Conservation (phyloP, 2,888 invertebrate species). For the Acrobasis suavella region DNA sequence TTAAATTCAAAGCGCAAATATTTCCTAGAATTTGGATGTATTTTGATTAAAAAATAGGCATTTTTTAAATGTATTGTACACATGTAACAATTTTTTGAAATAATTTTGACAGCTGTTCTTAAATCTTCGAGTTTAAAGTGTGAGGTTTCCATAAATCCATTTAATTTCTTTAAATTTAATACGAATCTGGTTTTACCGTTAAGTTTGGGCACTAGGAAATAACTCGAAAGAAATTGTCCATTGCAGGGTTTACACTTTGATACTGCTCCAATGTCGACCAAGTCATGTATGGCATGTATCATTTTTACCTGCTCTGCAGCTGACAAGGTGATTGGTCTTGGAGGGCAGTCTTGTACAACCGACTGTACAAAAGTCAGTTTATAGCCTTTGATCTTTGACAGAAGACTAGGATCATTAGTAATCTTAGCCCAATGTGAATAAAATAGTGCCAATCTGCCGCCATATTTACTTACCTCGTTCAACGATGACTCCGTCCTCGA, state of each 20-base stretch:
- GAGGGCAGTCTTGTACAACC: not conserved
- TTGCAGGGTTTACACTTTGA: constrained; percentile 4
- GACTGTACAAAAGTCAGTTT: not conserved
- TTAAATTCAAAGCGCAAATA: not conserved
- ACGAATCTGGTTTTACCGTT: not conserved
- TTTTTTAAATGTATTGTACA: not conserved
- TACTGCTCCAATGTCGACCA: not conserved
- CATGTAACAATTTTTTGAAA: no score
- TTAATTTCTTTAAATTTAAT: constrained; percentile 4
- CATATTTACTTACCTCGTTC: no score
- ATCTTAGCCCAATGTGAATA: not conserved
- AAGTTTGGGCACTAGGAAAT: constrained; percentile 3
- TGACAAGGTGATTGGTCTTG: no score
- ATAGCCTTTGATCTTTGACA: not conserved
- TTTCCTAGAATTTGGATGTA: not conserved
- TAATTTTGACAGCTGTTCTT: not conserved
- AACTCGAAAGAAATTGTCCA: not conserved
- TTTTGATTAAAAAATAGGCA: not conserved
- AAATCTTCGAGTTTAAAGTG: not conserved
- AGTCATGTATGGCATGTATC: no score
- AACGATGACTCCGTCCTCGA: no score
- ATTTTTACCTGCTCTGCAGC: no score
- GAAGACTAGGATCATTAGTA: not conserved
- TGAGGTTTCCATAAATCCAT: not conserved
- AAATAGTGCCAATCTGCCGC: no score